These are phyloP conservation scores for Aulostomus chinensis DNA, from an alignment of 2,797 vertebrate genomes.

Conservation along the genomic window DNA sequence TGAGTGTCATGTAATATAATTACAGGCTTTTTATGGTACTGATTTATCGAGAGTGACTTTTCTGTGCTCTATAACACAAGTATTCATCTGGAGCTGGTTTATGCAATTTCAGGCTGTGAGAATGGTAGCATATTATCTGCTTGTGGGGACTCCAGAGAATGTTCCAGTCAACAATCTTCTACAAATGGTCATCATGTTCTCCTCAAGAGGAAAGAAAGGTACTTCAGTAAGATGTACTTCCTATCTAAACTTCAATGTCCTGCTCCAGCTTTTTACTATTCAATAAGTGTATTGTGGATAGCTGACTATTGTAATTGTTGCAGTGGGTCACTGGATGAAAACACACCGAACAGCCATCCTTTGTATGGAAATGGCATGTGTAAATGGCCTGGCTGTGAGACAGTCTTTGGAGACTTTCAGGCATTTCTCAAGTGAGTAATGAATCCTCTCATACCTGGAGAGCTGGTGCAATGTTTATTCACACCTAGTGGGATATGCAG, in stretches of 20 bases:
- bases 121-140: conserved; percentile 47
- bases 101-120: conserved; percentile 62
- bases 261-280: neutral
- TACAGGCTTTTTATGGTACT: no score
- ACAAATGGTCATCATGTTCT: conserved; percentile 86
- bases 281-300: neutral
- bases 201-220: conserved; percentile 77
- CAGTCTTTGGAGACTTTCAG: conserved; percentile 95
- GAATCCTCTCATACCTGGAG: neutral
- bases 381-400: conserved; percentile 98
- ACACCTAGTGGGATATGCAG: no score
- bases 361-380: conserved; percentile 97
- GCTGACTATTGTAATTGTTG: conserved; percentile 10
- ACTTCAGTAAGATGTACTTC: neutral
- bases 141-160: conserved; percentile 76
- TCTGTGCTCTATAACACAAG: no score
- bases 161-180: conserved; percentile 85
- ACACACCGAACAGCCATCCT: conserved; percentile 86
- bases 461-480: neutral
- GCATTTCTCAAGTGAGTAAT: conserved; percentile 96
- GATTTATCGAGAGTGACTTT: no score
- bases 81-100: neutral
- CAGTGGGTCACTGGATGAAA: conserved; percentile 88
- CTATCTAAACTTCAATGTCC: neutral
- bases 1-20: no score